Base-by-base conservation (phyloP, 1,140 invertebrate species). In the Aphaenogaster ashmeadi region DNA sequence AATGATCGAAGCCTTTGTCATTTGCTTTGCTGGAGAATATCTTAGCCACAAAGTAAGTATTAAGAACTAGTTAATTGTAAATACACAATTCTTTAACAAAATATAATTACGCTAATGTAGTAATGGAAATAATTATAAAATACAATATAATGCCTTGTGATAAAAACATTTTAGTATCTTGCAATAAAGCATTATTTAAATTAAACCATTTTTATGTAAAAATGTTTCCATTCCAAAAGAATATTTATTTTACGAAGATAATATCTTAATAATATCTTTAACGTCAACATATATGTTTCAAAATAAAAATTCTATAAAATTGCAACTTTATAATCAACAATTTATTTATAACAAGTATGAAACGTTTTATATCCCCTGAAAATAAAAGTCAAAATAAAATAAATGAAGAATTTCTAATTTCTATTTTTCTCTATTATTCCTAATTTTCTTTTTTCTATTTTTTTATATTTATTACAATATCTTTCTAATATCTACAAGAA, bases 11-110 rank as follows among this genome's bases (percentile, higher is more conserved):
- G 67, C 50, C 13, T 88, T 86, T 47, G 27, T 86, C 7, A 69
- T 88, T 62, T 88, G 74, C 11, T 88, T 86, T n/a, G 87, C 74
- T 2, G 83, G 87, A 36, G 81, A 88, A 71, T 79, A 86, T 38
- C 50, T 88, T n/a, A 86, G 60, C 27, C 8, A 18, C 8, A 88
- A 86, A 58, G 83, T 86, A 11, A 38, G 33, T 66, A 18, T 38
- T 47, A 3, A 21, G 4, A 72, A 52, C 2, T 21, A 9, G 9
- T 21, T 47, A 71, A 47, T 7, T 7, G 13, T 47, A 71, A 67
- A 44, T 67, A 5, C 4, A 60, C 27, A 66, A 66, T 67, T 67
- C 21, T 67, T 41, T 67, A 21, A 67, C 4, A 38, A 13, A 64
- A 64, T 3, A 38, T 36, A 18, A 36, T 18, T 33, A 0, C 15